Conservation (phyloP, 1,140 invertebrate genomes). For the Mizuhopecten yessoensis region DNA sequence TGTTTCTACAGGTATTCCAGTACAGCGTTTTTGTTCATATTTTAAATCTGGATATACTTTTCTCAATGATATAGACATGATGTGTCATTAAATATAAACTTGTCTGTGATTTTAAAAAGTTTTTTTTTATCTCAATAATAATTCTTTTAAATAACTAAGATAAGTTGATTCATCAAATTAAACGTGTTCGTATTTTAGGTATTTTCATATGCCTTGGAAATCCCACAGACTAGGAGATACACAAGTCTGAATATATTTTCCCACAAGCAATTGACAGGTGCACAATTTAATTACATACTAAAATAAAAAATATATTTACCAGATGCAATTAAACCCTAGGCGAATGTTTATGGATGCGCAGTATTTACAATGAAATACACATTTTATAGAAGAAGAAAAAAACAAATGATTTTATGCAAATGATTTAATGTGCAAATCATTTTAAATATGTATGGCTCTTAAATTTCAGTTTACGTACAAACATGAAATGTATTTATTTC, state of each 20-base stretch:
- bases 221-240: neutral
- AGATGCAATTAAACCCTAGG: neutral
- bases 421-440: no score
- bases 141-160: conserved; percentile 38
- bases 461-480: no score
- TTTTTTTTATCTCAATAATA: conserved; percentile 49
- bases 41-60: conserved; percentile 47
- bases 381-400: no score
- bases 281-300: neutral
- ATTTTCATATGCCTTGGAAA: neutral
- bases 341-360: no score
- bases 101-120: conserved; percentile 39
- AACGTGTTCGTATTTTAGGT: neutral
- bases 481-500: no score
- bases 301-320: neutral
- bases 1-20: conserved; percentile 59
- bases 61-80: conserved; percentile 47
- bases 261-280: conserved; percentile 37
- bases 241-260: neutral
- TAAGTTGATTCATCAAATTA: conserved; percentile 29
- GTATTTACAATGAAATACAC: no score
- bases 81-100: conserved; percentile 47
- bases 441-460: no score
- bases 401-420: no score
- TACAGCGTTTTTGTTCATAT: no score